Base-by-base conservation (phyloP, 2,113 vertebrate genomes). In the Lophochroa leadbeateri region DNA sequence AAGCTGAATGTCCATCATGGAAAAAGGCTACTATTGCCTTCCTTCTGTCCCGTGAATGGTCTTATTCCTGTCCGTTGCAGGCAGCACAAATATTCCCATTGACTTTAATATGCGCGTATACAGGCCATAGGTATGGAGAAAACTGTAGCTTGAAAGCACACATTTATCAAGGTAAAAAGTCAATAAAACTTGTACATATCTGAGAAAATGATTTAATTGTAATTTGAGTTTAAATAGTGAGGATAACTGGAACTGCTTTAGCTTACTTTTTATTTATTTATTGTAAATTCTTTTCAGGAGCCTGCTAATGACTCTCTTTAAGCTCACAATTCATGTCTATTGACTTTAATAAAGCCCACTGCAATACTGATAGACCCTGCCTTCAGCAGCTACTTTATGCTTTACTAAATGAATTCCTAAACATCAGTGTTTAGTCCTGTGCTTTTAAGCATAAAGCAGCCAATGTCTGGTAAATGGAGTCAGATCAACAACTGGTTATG, bases 231-330 rank as follows among this genome's bases (percentile, higher is more conserved):
- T 82, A 71, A 95, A 65, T 78, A 88, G 97, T 74, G 76, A 91
- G 21, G 29, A 41, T 86, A 78, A 76, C 47, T 85, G 57, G 20
- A 69, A 85, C 33, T 81, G 29, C 6, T 89, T 83, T 83, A 43
- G 49, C 33, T 85, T 82, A 47, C 10, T 95, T 91, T 78, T 88
- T 85, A 58, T 92, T 92, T 95, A 90, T 93, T 89, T 82, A 58
- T 78, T 67, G 49, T 64, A 92, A 61, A 27, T 65, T 69, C 25
- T 17, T 65, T 78, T 82, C 81, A 78, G 78, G 19, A 72, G 18
- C 29, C 18, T 8, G 3, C 64, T 94, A 86, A 88, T 69, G 16
- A 78, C 60, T 93, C 65, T 70, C 90, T 95, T 87, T 58, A 75
- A 85, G 57, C 18, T 70, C 63, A 78, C 55, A 79, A 53, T 47